phyloP scores from a whole-genome alignment of 2,888 invertebrate genomes.

The Tetranychus piercei region DNA sequence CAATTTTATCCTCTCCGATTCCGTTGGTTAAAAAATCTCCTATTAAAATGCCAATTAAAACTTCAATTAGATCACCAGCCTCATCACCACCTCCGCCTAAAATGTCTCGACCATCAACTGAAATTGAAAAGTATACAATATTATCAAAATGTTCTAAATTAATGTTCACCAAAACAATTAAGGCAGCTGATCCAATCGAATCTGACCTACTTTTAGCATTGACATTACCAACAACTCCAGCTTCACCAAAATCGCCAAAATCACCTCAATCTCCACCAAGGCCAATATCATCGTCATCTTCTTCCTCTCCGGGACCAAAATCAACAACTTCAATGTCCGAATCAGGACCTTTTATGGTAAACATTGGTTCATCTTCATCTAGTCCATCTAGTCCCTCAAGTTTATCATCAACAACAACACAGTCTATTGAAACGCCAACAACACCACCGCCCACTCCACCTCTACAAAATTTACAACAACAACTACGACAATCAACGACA shows the following conservation, averaged over 20 bases:
- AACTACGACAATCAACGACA: not conserved
- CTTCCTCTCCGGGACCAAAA: not conserved
- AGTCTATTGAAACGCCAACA: not conserved
- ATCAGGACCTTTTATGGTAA: not conserved
- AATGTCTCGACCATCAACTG: not conserved
- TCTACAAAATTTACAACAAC: not conserved
- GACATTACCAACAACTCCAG: not conserved
- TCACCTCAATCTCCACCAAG: not conserved
- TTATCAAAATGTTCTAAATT: not conserved
- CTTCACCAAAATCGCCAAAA: not conserved
- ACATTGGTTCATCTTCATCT: not conserved
- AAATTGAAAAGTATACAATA: not conserved
- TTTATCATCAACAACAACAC: not conserved
- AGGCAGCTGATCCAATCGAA: not conserved
- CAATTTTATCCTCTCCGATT: not conserved
- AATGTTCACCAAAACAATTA: not conserved
- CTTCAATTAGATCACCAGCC: not conserved
- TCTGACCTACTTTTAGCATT: not conserved
- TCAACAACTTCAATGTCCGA: not conserved
- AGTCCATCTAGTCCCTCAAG: not conserved
- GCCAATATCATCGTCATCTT: not conserved
- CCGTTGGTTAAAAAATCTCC: not conserved
- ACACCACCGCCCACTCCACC: not conserved
- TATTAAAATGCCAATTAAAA: not conserved
- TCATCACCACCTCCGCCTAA: not conserved